Conservation (phyloP, 2,797 vertebrate genomes). For the Pogonophryne albipinna region DNA sequence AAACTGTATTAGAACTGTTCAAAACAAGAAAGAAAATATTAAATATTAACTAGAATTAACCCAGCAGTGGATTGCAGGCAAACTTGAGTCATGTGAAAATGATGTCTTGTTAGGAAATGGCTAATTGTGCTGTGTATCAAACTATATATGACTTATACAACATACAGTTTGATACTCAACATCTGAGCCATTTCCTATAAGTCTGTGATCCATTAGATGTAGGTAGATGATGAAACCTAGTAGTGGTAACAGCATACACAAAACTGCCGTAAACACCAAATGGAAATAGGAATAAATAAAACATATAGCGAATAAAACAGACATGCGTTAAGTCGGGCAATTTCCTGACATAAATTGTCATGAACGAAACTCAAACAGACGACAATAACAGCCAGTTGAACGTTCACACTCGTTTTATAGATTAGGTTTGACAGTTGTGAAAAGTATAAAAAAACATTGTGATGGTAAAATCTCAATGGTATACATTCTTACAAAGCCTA, state of each 20-base stretch:
- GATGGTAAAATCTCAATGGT: neutral
- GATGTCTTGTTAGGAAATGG: slow-evolving; percentile 58
- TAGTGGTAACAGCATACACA: neutral
- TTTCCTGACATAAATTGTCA: too few species aligned
- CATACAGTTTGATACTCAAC: slow-evolving; percentile 87
- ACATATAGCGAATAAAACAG: too few species aligned
- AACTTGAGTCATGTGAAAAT: neutral
- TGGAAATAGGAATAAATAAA: too few species aligned
- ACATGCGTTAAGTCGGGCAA: too few species aligned
- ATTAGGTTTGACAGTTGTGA: neutral
- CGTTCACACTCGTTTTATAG: neutral
- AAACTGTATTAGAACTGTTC: slow-evolving; percentile 14
- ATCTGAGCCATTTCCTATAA: slow-evolving; percentile 79
- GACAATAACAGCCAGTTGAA: neutral
- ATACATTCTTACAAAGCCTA: slow-evolving; percentile 13
- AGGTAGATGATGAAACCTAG: neutral
- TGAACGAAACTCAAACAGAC: neutral
- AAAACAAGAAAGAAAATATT: neutral
- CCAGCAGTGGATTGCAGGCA: neutral
- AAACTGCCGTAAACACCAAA: too few species aligned
- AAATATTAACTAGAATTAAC: neutral
- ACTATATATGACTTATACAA: slow-evolving; percentile 78
- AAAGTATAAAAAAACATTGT: neutral
- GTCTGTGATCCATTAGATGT: neutral
- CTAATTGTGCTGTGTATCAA: slow-evolving; percentile 88